Conservation (phyloP, 1,140 invertebrate species). For the Leptonema lineaticorne region DNA sequence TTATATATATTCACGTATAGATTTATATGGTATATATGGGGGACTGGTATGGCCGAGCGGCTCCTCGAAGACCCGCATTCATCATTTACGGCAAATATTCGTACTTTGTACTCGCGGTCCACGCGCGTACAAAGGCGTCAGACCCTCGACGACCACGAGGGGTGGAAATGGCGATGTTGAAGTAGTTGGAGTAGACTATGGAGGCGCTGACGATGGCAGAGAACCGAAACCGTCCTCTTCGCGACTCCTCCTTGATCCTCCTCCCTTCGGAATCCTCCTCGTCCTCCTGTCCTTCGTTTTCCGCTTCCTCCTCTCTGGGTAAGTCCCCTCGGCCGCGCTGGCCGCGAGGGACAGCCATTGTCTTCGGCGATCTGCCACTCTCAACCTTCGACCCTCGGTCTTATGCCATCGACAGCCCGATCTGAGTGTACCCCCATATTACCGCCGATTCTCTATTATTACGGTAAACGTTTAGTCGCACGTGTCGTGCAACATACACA, state of each 20-base stretch:
- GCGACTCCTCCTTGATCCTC: not conserved
- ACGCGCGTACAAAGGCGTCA: conserved; percentile 24
- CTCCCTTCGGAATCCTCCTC: not conserved
- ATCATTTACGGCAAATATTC: conserved; percentile 26
- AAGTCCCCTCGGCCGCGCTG: not conserved
- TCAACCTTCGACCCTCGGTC: conserved; percentile 28
- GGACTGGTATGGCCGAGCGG: not conserved
- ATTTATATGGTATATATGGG: too few relatives aligned
- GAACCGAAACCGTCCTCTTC: not conserved
- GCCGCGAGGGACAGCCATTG: conserved; percentile 29
- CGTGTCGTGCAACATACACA: not conserved
- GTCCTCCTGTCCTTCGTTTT: not conserved
- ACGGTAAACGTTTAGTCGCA: not conserved
- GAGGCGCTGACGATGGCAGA: not conserved
- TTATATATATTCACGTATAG: too few relatives aligned
- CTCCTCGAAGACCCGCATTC: conserved; percentile 7
- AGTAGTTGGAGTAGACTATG: too few relatives aligned
- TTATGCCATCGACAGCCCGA: conserved; percentile 15
- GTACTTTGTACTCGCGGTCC: conserved; percentile 19
- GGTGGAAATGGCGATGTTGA: not conserved
- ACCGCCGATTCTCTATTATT: not conserved
- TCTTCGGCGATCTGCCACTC: conserved; percentile 18
- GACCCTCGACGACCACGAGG: not conserved
- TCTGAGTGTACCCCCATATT: conserved; percentile 2
- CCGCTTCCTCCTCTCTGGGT: not conserved